Base-by-base conservation (phyloP, 1,140 invertebrate genomes). In the Phymastichus coffea region DNA sequence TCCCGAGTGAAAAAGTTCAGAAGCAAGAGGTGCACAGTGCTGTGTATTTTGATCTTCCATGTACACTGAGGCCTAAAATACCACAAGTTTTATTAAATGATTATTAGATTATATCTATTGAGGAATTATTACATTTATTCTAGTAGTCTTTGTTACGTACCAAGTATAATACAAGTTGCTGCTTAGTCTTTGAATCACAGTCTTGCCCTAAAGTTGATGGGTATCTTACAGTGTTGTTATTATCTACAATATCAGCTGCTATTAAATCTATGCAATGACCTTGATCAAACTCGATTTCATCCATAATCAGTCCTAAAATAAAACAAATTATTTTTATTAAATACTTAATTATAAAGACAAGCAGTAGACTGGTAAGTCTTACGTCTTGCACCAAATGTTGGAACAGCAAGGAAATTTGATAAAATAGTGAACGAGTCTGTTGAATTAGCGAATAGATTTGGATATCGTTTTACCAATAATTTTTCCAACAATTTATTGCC, bases 31-130 rank as follows among this genome's bases (percentile, higher is more conserved):
- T 14, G 86, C 87, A 80, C 94, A 97, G 77, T 98, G 95, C 9
- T 89, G 88, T 0, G 92, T 89, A 64, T 88, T 85, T 70, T 88
- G 94, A 76, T 98, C 92, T 59, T 87, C 85, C 84, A 97, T 86
- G 77, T 96, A 88, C 71, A 90, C 89, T 20, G 80, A 81, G 44
- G 89, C 84, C 87, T 91, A 68, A 62, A 83, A 81, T 23, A 17
- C 17, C 6, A 4, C 4, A 17, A 40, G 15, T 8, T n/a, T 4
- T 12, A 40, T 8, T n/a, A n/a, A 12, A 40, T 6, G 4, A n/a
- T n/a, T n/a, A n/a, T n/a, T n/a, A n/a, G n/a, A n/a, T n/a, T n/a
- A n/a, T n/a, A n/a, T n/a, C n/a, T n/a, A n/a, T n/a, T n/a, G n/a
- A n/a, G n/a, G n/a, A n/a, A n/a, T n/a, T n/a, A n/a, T n/a, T n/a